Conservation (phyloP, 2,113 vertebrate species). For the Amphilophus citrinellus region DNA sequence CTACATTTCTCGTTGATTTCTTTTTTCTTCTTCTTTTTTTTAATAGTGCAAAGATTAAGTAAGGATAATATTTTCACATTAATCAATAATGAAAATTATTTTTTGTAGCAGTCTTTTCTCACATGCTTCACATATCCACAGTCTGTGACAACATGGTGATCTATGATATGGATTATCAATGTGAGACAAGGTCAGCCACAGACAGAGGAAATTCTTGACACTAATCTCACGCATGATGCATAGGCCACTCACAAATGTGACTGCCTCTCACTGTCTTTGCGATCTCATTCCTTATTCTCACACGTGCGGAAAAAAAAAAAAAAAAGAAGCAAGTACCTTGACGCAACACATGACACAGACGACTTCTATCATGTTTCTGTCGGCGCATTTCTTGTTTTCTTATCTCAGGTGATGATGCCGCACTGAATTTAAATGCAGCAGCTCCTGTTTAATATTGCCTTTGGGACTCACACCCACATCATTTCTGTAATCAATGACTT, state of each 20-base stretch:
- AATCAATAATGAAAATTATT: neutral
- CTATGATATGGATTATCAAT: conserved; percentile 33
- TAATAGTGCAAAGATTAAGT: neutral
- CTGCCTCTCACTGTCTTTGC: conserved; percentile 18
- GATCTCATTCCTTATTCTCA: conserved; percentile 10
- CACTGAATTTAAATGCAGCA: conserved; percentile 48
- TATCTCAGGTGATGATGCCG: conserved; percentile 40
- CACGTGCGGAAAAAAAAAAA: neutral
- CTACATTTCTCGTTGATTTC: neutral
- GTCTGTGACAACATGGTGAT: conserved; percentile 53
- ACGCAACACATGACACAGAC: conserved; percentile 39
- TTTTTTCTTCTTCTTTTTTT: neutral
- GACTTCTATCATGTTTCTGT: conserved; percentile 48
- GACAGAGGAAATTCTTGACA: conserved; percentile 57
- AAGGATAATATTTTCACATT: neutral
- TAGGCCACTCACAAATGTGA: conserved; percentile 38
- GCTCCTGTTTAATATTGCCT: conserved; percentile 53
- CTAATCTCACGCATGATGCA: conserved; percentile 62
- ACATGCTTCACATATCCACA: neutral
- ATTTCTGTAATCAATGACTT: conserved; percentile 65
- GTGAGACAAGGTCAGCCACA: conserved; percentile 67
- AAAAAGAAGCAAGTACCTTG: conserved; percentile 24
- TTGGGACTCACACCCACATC: conserved; percentile 6
- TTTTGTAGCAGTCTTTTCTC: neutral
- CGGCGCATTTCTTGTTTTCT: conserved; percentile 39